Percentiles rank a stretch among this genome's conserved stretches.
phyloP scores from a whole-genome alignment of 2,113 vertebrate genomes.

The Mastomys coucha region DNA sequence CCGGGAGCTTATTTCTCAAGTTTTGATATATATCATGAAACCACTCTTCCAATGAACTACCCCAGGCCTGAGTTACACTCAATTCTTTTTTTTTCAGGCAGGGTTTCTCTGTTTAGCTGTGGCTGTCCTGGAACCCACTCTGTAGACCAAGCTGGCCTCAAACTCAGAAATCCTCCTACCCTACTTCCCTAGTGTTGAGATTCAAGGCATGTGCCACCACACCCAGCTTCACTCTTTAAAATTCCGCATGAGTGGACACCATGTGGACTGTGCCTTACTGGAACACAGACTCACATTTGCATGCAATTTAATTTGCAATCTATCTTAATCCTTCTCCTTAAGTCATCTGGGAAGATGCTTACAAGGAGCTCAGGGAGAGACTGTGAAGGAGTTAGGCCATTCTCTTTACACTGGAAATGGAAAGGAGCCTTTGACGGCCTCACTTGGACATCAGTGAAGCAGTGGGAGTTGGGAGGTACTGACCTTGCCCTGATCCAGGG shows the following conservation, averaged over 20 bases:
- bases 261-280: background rate
- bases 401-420: background rate
- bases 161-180: background rate
- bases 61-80: background rate
- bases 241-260: background rate
- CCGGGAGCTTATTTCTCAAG: too few relatives aligned
- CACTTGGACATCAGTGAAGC: background rate
- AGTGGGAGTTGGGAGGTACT: constrained; percentile 45
- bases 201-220: background rate
- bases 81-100: background rate
- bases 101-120: background rate
- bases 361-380: background rate
- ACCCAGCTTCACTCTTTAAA: background rate
- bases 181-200: background rate
- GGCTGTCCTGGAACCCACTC: background rate
- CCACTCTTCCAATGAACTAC: background rate
- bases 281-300: background rate
- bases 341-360: background rate
- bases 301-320: background rate
- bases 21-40: background rate
- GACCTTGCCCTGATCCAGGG: constrained; percentile 98
- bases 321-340: constrained; percentile 33
- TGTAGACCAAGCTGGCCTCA: background rate
- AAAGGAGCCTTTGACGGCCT: background rate
- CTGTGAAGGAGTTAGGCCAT: background rate